These are phyloP conservation scores for Resseliella maxima DNA, from an alignment of 2,888 invertebrate species.

Conservation along the genomic window DNA sequence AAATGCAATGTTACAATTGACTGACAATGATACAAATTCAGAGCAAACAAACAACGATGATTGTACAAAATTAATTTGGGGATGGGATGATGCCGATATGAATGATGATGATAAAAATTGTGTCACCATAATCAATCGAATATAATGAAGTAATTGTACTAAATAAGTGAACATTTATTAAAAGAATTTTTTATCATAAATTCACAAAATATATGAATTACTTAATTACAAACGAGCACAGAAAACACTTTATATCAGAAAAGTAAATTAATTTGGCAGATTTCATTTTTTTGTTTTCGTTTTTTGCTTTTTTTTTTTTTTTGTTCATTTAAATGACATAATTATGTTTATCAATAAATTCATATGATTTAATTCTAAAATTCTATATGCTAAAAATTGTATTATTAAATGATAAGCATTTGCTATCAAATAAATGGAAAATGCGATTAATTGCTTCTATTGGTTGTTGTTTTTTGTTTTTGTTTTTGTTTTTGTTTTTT, in stretches of 20 bases:
- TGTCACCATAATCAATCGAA: conserved; percentile 65
- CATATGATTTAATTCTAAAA: no score
- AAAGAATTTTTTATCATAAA: conserved; percentile 23
- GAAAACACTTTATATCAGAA: background rate
- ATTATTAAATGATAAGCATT: no score
- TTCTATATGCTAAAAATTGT: no score
- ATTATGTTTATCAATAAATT: no score
- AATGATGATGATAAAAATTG: conserved; percentile 74
- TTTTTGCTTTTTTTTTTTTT: background rate
- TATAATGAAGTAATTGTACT: background rate
- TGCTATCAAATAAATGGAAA: no score
- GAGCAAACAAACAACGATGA: conserved; percentile 65
- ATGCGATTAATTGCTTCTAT: no score
- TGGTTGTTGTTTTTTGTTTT: no score
- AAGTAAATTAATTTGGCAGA: no score
- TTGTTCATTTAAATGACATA: no score
- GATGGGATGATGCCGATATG: conserved; percentile 86
- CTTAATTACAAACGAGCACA: background rate
- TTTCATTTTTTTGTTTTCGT: background rate
- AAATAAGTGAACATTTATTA: background rate
- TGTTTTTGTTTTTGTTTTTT: background rate
- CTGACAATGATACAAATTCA: background rate
- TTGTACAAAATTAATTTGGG: conserved; percentile 77
- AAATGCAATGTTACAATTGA: conserved; percentile 26
- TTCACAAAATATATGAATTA: no score